These are phyloP conservation scores for Oryzias sinensis DNA, from an alignment of 2,797 vertebrate species.

Conservation along the genomic window DNA sequence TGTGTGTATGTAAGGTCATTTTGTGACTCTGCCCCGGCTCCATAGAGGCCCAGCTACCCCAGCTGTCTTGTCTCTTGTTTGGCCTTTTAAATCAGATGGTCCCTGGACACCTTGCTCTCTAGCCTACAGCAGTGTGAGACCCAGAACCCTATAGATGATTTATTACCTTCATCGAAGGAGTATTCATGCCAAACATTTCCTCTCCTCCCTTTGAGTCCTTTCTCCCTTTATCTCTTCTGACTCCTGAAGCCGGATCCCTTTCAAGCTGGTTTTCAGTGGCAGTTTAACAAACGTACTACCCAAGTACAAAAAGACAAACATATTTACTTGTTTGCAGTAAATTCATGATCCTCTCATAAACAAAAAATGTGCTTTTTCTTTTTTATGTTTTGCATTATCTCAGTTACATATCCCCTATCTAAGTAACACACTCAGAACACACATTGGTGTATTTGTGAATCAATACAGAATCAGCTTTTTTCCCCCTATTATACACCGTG, in stretches of 20 bases:
- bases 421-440: no score
- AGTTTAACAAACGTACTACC: slow-evolving; percentile 17
- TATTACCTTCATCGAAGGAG: slow-evolving; percentile 48
- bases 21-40: slow-evolving; percentile 25
- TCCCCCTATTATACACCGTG: slow-evolving; percentile 33
- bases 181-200: slow-evolving; percentile 33
- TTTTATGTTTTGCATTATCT: slow-evolving; percentile 30
- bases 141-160: slow-evolving; percentile 58
- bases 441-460: no score
- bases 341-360: no score
- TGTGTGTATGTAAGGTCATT: slow-evolving; percentile 4
- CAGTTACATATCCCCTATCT: no score
- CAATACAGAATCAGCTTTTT: slow-evolving; percentile 15
- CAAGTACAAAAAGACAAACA: background rate
- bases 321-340: no score
- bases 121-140: slow-evolving; percentile 43
- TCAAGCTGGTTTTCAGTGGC: slow-evolving; percentile 20
- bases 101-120: slow-evolving; percentile 55
- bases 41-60: slow-evolving; percentile 41
- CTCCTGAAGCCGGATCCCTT: slow-evolving; percentile 31
- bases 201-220: slow-evolving; percentile 43
- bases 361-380: background rate
- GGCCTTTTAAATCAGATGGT: slow-evolving; percentile 62
- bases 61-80: slow-evolving; percentile 40
- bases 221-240: slow-evolving; percentile 44